Conservation (phyloP, 2,888 invertebrate genomes). For the Caenorhabditis panamensis region DNA sequence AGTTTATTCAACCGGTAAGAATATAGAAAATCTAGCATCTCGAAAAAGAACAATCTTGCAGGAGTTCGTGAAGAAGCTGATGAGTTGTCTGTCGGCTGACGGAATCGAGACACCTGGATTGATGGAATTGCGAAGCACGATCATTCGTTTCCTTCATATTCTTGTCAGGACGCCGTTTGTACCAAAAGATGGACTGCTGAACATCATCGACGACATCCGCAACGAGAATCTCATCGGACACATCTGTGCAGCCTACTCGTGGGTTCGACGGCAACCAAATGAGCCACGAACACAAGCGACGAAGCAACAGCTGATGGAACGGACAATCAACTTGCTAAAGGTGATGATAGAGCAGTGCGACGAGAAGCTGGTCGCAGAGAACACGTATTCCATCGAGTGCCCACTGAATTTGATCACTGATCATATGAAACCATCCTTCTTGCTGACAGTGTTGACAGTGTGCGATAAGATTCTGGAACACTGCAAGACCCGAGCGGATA, state of each 20-base stretch:
- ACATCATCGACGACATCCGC: conserved; percentile 32
- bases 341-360: conserved; percentile 35
- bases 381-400: conserved; percentile 21
- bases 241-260: conserved; percentile 15
- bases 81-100: conserved; percentile 24
- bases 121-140: conserved; percentile 46
- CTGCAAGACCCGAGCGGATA: conserved; percentile 27
- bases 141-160: conserved; percentile 31
- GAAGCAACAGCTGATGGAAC: conserved; percentile 31
- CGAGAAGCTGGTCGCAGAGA: conserved; percentile 23
- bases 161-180: conserved; percentile 41
- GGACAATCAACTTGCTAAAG: conserved; percentile 26
- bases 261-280: conserved; percentile 4
- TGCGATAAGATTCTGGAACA: conserved; percentile 38
- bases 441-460: conserved; percentile 26
- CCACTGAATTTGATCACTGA: conserved; percentile 37
- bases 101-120: conserved; percentile 10
- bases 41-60: conserved; percentile 12
- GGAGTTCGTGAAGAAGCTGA: conserved; percentile 23
- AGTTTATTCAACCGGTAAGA: conserved; percentile 27
- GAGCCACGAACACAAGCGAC: background rate
- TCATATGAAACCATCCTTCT: conserved; percentile 21
- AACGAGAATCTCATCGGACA: conserved; percentile 41
- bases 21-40: background rate
- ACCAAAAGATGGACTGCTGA: conserved; percentile 11